Percentiles rank a stretch among this genome's conserved stretches.
Conservation (phyloP, 2,888 invertebrate species). For the Strigamia crassipes region DNA sequence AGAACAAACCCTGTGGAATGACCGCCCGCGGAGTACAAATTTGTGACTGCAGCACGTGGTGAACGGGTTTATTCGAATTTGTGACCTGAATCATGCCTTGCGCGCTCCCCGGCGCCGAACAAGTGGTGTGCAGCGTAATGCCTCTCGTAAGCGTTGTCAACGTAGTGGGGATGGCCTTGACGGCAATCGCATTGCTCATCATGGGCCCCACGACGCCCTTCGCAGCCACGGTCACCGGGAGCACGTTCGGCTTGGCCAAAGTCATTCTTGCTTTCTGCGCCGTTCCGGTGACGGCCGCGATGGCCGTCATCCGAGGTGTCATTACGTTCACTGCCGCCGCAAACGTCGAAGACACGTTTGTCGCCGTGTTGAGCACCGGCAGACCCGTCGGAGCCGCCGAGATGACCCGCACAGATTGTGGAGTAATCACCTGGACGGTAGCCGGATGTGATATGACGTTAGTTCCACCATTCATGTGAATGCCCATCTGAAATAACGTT, state of each 20-base stretch:
- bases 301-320: not conserved
- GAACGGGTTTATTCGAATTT: not conserved
- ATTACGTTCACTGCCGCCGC: not conserved
- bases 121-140: constrained; percentile 25
- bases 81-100: constrained; percentile 39
- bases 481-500: constrained; percentile 28
- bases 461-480: constrained; percentile 41
- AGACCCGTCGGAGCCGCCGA: constrained; percentile 33
- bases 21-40: not conserved
- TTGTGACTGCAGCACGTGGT: constrained; percentile 8
- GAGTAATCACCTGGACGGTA: constrained; percentile 36
- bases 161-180: constrained; percentile 11
- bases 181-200: not conserved
- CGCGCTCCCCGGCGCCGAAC: not conserved
- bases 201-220: not conserved
- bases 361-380: not conserved
- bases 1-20: not conserved
- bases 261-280: constrained; percentile 6
- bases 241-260: constrained; percentile 13
- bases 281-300: not conserved
- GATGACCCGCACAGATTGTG: constrained; percentile 34
- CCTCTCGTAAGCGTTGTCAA: not conserved
- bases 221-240: constrained; percentile 28
- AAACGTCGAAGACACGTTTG: not conserved
- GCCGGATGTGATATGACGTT: constrained; percentile 41